These are phyloP conservation scores for Cyclopterus lumpus DNA, from an alignment of 2,797 vertebrate genomes.

Conservation along the genomic window DNA sequence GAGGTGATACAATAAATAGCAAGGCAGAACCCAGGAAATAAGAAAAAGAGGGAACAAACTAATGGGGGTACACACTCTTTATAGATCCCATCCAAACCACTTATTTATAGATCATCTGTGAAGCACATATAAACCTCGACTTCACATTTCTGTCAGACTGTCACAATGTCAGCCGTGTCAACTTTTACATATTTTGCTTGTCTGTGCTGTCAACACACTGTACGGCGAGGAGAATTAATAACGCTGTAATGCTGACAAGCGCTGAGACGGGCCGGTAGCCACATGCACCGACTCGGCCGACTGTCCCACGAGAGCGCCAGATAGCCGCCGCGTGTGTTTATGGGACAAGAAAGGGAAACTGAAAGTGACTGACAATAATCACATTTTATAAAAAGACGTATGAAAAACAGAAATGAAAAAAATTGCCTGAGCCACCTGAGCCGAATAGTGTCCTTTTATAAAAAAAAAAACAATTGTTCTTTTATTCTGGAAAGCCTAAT, in stretches of 20 bases:
- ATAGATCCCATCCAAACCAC: conserved; percentile 61
- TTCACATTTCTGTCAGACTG: conserved; percentile 67
- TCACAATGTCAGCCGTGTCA: conserved; percentile 72
- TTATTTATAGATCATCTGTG: conserved; percentile 76
- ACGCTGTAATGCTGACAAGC: conserved; percentile 65
- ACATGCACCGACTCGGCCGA: conserved; percentile 39
- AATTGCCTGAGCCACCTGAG: too few species aligned
- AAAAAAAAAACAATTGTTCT: neutral
- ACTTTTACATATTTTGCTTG: conserved; percentile 65
- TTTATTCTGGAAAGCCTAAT: neutral
- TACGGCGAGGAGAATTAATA: conserved; percentile 61
- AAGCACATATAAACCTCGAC: conserved; percentile 51
- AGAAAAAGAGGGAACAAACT: conserved; percentile 49
- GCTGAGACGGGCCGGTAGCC: conserved; percentile 46
- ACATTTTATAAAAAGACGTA: conserved; percentile 1
- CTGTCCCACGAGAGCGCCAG: conserved; percentile 55
- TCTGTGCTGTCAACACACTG: conserved; percentile 66
- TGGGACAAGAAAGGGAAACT: conserved; percentile 32
- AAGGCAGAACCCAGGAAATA: conserved; percentile 40
- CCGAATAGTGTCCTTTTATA: neutral
- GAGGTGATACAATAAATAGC: conserved; percentile 13
- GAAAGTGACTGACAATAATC: conserved; percentile 45
- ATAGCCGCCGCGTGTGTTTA: conserved; percentile 14
- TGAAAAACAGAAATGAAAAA: neutral
- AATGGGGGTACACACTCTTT: conserved; percentile 67